Evolutionary conservation across 2,797 vertebrate genomes (phyloP).

Genomic region (Tauraco hartlaubi): DNA sequence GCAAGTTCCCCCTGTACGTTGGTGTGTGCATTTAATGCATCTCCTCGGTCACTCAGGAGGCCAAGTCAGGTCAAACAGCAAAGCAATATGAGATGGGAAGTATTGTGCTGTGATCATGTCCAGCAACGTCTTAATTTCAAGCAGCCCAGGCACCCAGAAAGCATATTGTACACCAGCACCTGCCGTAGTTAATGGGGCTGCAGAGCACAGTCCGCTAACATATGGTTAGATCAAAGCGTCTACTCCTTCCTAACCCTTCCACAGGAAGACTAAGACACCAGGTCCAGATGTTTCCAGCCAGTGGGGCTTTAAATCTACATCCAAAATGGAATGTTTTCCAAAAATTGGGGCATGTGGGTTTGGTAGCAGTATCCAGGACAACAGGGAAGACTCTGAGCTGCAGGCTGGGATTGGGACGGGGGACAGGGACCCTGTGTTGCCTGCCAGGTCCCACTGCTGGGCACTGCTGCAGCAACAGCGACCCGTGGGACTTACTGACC

Average conservation of each 20-base stretch:
- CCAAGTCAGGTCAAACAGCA: neutral
- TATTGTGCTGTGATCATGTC: neutral
- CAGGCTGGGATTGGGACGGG: neutral
- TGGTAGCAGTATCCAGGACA: neutral
- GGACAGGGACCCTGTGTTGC: rapidly evolving
- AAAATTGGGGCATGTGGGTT: neutral
- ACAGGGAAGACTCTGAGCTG: neutral
- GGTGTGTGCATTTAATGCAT: neutral
- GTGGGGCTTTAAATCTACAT: neutral
- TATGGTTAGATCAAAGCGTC: neutral
- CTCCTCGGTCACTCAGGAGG: neutral
- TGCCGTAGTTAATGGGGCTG: neutral
- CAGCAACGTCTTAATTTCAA: neutral
- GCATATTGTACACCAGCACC: rapidly evolving
- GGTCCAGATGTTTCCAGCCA: constrained; percentile 38
- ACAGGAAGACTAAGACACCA: neutral
- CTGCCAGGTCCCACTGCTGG: neutral
- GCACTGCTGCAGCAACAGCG: neutral
- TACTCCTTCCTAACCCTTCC: neutral
- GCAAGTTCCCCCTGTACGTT: neutral
- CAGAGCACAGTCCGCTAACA: neutral
- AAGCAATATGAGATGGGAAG: neutral
- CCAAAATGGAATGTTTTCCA: constrained; percentile 1
- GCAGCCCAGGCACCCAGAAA: neutral
- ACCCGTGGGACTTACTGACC: neutral